Percentiles rank a stretch among this genome's conserved stretches.
Evolutionary conservation across 2,113 vertebrate genomes (phyloP).

Genomic region (Aix galericulata): DNA sequence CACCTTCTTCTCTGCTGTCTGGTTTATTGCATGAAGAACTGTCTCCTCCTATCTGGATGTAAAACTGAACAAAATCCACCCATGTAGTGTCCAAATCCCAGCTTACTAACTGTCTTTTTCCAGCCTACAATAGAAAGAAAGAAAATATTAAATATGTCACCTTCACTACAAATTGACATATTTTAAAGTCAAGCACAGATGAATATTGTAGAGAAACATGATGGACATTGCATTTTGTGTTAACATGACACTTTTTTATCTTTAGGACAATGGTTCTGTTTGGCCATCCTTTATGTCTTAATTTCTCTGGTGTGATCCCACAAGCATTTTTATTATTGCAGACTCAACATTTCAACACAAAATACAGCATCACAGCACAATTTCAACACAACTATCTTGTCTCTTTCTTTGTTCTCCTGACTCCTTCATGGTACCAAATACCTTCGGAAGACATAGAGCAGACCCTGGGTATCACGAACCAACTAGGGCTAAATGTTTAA

Average conservation of each 20-base stretch:
- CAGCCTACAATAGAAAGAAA: slow-evolving; percentile 78
- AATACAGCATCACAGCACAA: neutral
- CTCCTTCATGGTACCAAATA: neutral
- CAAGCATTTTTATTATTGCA: neutral
- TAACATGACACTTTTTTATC: neutral
- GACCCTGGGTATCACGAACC: neutral
- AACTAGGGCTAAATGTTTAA: neutral
- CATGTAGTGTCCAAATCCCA: slow-evolving; percentile 96
- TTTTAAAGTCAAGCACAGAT: neutral
- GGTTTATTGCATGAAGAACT: slow-evolving; percentile 90
- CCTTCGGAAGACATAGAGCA: neutral
- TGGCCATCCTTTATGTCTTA: neutral
- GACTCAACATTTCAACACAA: neutral
- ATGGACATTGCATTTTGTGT: neutral
- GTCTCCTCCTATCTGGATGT: slow-evolving; percentile 94
- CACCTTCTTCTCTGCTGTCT: slow-evolving; percentile 94
- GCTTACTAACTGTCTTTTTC: slow-evolving; percentile 92
- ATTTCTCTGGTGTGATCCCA: neutral
- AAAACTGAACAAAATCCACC: slow-evolving; percentile 99
- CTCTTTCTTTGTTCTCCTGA: neutral
- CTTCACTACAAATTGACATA: neutral
- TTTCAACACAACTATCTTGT: neutral
- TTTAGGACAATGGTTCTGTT: neutral
- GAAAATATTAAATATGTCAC: neutral
- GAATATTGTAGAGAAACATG: neutral